Conservation (phyloP, 2,113 vertebrate genomes). For the Oceanodroma tethys region DNA sequence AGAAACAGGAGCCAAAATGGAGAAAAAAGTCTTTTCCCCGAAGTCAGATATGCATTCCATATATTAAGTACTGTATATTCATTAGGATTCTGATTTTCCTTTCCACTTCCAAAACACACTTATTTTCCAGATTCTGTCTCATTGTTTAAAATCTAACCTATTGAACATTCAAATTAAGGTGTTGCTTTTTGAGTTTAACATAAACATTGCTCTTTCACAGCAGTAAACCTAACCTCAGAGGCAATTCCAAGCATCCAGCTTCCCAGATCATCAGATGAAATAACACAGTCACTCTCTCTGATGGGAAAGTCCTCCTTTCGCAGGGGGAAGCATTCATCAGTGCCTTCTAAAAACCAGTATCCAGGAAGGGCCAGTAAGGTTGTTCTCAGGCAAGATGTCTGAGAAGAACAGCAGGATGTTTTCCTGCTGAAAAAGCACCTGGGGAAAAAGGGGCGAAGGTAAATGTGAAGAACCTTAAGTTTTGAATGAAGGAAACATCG, state of each 20-base stretch:
- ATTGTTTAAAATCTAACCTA: not conserved
- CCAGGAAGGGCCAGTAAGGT: not conserved
- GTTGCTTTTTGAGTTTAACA: not conserved
- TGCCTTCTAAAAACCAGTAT: not conserved
- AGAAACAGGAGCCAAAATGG: conserved; percentile 14
- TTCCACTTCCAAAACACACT: not conserved
- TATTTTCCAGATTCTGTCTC: not conserved
- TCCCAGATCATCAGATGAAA: not conserved
- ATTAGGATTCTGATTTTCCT: not conserved
- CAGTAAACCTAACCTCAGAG: not conserved
- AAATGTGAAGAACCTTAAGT: not conserved
- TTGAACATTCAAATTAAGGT: not conserved
- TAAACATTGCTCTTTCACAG: not conserved
- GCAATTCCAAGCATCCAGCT: not conserved
- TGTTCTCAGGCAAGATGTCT: not conserved
- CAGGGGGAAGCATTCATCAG: not conserved
- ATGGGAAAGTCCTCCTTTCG: not conserved
- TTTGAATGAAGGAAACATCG: not conserved
- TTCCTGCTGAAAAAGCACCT: not conserved
- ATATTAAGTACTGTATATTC: not conserved
- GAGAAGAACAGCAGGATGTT: no score
- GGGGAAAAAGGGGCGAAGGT: not conserved
- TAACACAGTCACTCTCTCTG: not conserved
- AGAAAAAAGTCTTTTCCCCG: not conserved
- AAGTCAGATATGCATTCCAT: conserved; percentile 11